These are phyloP conservation scores for Ranitomeya imitator DNA, from an alignment of 2,113 vertebrate species.

Conservation along the genomic window DNA sequence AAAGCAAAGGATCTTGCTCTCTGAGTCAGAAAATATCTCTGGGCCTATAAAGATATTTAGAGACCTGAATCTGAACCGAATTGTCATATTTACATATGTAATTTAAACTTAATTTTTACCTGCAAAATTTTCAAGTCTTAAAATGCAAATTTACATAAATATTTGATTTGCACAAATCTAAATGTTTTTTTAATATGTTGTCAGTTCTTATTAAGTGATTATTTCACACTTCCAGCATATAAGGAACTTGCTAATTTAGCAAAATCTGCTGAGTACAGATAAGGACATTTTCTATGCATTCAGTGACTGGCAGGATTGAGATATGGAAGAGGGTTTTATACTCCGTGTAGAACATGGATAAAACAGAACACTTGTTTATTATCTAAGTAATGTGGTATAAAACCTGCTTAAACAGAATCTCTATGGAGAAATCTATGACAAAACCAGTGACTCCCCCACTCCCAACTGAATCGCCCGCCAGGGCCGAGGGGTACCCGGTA, in stretches of 20 bases:
- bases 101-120: not conserved
- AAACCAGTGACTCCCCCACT: no score
- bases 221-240: not conserved
- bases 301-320: not conserved
- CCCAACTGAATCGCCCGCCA: no score
- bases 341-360: not conserved
- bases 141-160: not conserved
- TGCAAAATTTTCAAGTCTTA: no score
- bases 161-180: not conserved
- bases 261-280: constrained; percentile 11
- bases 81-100: not conserved
- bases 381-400: not conserved
- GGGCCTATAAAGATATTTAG: no score
- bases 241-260: constrained; percentile 3
- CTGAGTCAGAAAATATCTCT: not conserved
- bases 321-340: not conserved
- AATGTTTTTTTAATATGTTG: not conserved
- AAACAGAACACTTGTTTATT: constrained; percentile 26
- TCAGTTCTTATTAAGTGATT: not conserved
- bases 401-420: not conserved
- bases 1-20: not conserved
- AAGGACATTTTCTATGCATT: constrained; percentile 10
- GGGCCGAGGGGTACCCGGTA: no score
- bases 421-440: not conserved
- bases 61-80: no score